A percentile compares a stretch with the other conserved stretches of the same genome.
Evolutionary conservation across 1,140 invertebrate genomes (phyloP).

Genomic region (Microplitis demolitor): DNA sequence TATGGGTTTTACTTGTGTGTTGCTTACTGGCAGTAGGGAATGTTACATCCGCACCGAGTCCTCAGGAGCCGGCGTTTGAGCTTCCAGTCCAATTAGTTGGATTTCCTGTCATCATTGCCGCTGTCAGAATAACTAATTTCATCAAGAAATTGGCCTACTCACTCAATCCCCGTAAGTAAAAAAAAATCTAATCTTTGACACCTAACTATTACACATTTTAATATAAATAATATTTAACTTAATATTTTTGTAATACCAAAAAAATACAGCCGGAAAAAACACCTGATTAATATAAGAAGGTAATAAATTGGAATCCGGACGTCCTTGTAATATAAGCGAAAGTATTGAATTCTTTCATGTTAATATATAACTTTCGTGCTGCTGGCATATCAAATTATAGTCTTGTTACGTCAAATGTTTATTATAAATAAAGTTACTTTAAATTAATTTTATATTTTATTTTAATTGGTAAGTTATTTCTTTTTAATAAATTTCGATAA

Average conservation of each 20-base stretch:
- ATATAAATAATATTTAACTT: neutral
- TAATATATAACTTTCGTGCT: neutral
- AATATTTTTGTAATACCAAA: neutral
- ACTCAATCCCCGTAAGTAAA: constrained; percentile 77
- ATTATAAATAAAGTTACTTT: no score
- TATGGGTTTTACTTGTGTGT: constrained; percentile 35
- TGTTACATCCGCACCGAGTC: constrained; percentile 46
- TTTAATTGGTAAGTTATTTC: neutral
- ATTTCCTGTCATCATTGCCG: constrained; percentile 80
- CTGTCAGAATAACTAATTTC: constrained; percentile 81
- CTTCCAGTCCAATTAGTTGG: constrained; percentile 80
- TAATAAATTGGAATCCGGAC: neutral
- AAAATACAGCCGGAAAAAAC: no score
- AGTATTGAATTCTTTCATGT: neutral
- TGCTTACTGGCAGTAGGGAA: constrained; percentile 45
- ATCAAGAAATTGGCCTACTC: constrained; percentile 82
- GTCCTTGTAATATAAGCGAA: neutral
- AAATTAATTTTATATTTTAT: neutral
- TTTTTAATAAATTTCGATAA: neutral
- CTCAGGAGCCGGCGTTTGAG: constrained; percentile 71
- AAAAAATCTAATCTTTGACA: no score
- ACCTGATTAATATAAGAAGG: neutral
- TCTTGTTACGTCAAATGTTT: no score
- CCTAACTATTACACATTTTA: no score
- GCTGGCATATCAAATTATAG: neutral